Conservation (phyloP, 2,797 vertebrate genomes). For the Acrossocheilus wenchowensis region DNA sequence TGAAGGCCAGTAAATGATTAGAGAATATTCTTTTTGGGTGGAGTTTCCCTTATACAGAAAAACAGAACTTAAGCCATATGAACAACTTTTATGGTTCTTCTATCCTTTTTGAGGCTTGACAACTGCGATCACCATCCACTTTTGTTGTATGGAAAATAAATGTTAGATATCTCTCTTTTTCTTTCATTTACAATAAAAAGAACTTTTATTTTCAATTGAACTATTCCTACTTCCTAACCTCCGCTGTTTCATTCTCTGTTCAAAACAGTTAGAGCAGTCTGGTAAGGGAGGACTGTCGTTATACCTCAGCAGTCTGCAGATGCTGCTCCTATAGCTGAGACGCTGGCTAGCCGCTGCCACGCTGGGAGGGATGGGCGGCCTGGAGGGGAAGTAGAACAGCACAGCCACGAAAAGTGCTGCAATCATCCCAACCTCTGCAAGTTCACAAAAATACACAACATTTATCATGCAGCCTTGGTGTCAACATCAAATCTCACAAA, state of each 20-base stretch:
- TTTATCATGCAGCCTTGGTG: conserved; percentile 8
- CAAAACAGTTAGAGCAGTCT: not conserved
- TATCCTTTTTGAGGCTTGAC: not conserved
- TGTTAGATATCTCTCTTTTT: not conserved
- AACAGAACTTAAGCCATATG: not conserved
- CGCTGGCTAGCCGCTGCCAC: conserved; percentile 95
- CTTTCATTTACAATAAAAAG: not conserved
- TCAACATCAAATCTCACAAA: conserved; percentile 25
- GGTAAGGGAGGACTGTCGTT: not conserved
- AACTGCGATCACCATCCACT: not conserved
- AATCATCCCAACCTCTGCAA: conserved; percentile 86
- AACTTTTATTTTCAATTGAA: not conserved
- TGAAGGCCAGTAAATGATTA: not conserved
- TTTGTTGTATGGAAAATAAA: not conserved
- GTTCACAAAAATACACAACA: conserved; percentile 31
- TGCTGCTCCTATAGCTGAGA: conserved; percentile 93
- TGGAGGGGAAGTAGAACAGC: conserved; percentile 91
- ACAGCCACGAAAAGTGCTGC: conserved; percentile 86
- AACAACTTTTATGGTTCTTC: not conserved
- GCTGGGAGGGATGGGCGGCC: conserved; percentile 93
- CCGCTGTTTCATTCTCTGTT: not conserved
- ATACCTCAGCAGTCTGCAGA: conserved; percentile 92
- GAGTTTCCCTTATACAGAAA: not conserved
- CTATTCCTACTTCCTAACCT: not conserved
- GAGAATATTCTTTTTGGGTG: not conserved